Base-by-base conservation (phyloP, 2,113 vertebrate genomes). In the Tapirus terrestris region DNA sequence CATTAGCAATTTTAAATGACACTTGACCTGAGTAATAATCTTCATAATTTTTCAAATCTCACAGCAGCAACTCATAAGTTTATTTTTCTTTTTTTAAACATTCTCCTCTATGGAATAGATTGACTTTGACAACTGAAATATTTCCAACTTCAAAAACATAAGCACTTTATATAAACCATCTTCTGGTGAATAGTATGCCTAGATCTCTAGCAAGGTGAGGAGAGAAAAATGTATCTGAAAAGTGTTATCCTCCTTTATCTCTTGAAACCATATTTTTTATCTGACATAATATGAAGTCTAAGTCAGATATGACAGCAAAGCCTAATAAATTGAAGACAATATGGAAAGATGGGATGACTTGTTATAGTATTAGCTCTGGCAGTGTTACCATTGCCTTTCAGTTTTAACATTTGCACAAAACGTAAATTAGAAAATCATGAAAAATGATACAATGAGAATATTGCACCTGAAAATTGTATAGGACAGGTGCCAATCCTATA, bases 21-120 rank as follows among this genome's bases (percentile, higher is more conserved):
- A 72, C 43, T 97, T 97, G 87, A 80, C 61, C 68, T 91, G 43
- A 92, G 96, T 96, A 96, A 97, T 87, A 48, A 80, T 96, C 73
- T 89, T 58, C 23, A 84, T n/a, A 36, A 84, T 20, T 72, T 84
- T 98, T 82, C 8, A 58, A 77, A 87, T 58, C 48, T 39, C 65
- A 97, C 1, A 95, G 27, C 4, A 97, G 27, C n/a, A 60, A 96
- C 5, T 97, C 60, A 67, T 13, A 92, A 65, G 5, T 96, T 79
- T 88, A 84, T 89, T 76, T 91, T 81, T 67, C 36, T 6, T 0
- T 60, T 65, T 93, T 80, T 8, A 68, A 92, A 45, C 85, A 77
- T 84, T 96, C 65, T 76, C 25, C 17, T 75, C 1, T 61, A n/a
- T 73, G 76, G 29, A 39, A 87, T 61, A 84, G 17, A 27, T 63